These are phyloP conservation scores for Tribolium freemani DNA, from an alignment of 2,888 invertebrate species.

Conservation along the genomic window DNA sequence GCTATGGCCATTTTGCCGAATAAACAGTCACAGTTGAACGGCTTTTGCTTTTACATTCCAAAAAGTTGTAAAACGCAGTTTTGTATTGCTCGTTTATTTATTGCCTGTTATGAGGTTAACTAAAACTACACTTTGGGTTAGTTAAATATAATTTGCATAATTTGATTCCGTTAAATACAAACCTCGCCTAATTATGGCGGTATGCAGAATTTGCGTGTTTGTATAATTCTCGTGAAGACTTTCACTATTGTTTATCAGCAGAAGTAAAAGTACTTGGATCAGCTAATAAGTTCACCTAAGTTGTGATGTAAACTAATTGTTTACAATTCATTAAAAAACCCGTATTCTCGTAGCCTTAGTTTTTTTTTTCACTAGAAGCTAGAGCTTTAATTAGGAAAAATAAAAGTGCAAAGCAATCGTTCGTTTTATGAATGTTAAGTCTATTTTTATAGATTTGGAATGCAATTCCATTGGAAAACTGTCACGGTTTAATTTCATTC, in stretches of 20 bases:
- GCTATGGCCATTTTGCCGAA: background rate
- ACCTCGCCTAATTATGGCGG: conserved; percentile 8
- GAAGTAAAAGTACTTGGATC: background rate
- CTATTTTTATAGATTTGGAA: background rate
- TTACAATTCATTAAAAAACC: too few relatives aligned
- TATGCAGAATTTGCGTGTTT: background rate
- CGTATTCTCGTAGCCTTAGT: too few relatives aligned
- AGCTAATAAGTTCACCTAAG: background rate
- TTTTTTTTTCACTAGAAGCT: too few relatives aligned
- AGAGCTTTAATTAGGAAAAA: background rate
- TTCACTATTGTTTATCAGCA: background rate
- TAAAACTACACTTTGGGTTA: background rate
- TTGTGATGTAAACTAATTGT: too few relatives aligned
- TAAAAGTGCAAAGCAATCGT: conserved; percentile 2
- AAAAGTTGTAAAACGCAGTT: background rate
- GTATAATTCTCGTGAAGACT: background rate
- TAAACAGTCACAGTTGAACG: background rate
- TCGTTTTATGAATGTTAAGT: background rate
- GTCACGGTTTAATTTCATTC: conserved; percentile 15
- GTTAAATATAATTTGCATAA: conserved; percentile 28
- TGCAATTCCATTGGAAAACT: conserved; percentile 21
- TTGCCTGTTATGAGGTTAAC: conserved; percentile 5
- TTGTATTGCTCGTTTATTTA: background rate
- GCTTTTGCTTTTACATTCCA: background rate
- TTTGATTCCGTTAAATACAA: conserved; percentile 10